Base-by-base conservation (phyloP, 2,113 vertebrate genomes). In the Eretmochelys imbricata region DNA sequence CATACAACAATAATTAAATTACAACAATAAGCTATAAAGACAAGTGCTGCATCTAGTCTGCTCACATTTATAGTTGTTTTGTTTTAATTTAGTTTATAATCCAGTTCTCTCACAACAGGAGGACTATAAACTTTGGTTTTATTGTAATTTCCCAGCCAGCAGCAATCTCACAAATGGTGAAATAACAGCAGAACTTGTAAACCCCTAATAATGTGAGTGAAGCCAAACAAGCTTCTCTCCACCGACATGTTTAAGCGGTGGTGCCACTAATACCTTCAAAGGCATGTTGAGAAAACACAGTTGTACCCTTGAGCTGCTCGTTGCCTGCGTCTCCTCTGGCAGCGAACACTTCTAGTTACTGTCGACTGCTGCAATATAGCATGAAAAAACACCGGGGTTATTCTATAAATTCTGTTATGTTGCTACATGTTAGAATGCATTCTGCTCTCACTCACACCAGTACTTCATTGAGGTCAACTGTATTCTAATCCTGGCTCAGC, bases 321-420 rank as follows among this genome's bases (percentile, higher is more conserved):
- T 9, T 75, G 69, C n/a, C 69, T 75, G 8, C 5, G 1, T 42
- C 20, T 38, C 69, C 69, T 75, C 38, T 75, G 35, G n/a, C 69
- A 38, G n/a, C 0, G 0, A 53, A 65, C 82, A 49, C 13, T 27
- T 14, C 29, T 65, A 38, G n/a, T 49, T 3, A 31, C 8, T 8
- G 19, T 11, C n/a, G 35, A 48, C 55, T 53, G 88, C n/a, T 48
- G 1, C 27, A 19, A 8, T n/a, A 62, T 62, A 53, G n/a, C 72
- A 80, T 22, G 6, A 6, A 46, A 10, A 3, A 90, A n/a, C 82
- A 75, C n/a, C 9, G 4, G 69, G 20, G 10, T 42, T 42, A 75
- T 75, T 75, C n/a, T 42, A 22, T 42, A 24, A 42, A 75, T 22
- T 69, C 65, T 75, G n/a, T 75, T 22, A 19, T 16, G 13, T 62